phyloP scores from a whole-genome alignment of 2,113 vertebrate species.

The Saguinus imperator region DNA sequence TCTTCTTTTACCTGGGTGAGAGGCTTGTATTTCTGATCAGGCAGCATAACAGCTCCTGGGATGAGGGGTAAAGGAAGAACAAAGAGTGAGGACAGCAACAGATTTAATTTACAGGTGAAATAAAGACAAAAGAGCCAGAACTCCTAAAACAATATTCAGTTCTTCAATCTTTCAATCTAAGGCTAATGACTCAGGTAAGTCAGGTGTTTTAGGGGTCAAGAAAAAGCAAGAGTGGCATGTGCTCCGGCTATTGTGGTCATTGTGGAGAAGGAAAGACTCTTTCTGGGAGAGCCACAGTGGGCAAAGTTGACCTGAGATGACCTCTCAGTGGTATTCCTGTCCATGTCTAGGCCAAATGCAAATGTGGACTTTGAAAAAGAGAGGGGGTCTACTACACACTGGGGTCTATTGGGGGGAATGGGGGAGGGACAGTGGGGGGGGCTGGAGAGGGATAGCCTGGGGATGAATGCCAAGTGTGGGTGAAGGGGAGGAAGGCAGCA shows the following conservation, averaged over 20 bases:
- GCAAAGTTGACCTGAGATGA: accelerated
- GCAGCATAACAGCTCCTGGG: neutral
- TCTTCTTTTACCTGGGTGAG: neutral
- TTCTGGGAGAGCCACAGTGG: neutral
- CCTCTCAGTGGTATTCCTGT: neutral
- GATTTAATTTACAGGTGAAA: neutral
- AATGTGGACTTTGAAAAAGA: neutral
- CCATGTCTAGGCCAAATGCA: neutral
- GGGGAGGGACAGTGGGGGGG: too few relatives aligned
- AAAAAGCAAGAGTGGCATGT: neutral
- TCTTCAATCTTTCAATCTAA: neutral
- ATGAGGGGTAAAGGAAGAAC: neutral
- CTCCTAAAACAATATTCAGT: neutral
- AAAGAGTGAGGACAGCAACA: conserved; percentile 1
- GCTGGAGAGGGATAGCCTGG: too few relatives aligned
- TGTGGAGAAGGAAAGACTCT: neutral
- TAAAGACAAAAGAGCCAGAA: neutral
- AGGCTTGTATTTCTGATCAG: neutral
- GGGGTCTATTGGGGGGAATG: too few relatives aligned
- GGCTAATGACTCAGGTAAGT: neutral
- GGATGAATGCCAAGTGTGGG: too few relatives aligned
- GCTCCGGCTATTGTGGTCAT: neutral
- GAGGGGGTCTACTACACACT: too few relatives aligned
- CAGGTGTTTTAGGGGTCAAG: neutral
- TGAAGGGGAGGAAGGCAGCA: too few relatives aligned